Evolutionary conservation across 2,113 vertebrate species (phyloP), one percentile per base, ranked within the genome.

Genomic region (Aspidoscelis tigris): DNA sequence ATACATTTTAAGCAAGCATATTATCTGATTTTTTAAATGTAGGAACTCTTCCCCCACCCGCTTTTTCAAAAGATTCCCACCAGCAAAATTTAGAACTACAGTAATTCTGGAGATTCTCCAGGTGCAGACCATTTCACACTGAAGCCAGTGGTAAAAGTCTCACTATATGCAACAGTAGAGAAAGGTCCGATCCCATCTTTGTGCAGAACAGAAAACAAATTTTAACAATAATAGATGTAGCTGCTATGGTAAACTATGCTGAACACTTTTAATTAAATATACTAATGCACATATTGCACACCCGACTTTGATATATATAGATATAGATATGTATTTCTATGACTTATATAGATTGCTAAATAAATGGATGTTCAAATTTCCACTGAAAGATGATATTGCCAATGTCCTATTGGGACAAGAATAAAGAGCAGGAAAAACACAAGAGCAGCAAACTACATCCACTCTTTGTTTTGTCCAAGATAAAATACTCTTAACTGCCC

Each of bases 271-370:
- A 92, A 89, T 88, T 94, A 91, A 91, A 89, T 70, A 92, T 91
- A 93, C 94, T 94, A 93, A 90, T 94, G 86, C 90, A 94, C 86
- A 95, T 96, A 96, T 96, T 96, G 96, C 96, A 96, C 95, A 95
- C 93, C 94, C 94, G 94, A 95, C 94, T 93, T 87, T 91, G 90
- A 94, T 74, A 82, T 81, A 20, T 82, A 73, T 69, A 55, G 12
- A 44, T 58, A 2, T 9, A 76, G 24, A 76, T 39, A 20, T 75
- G 24, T 50, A 47, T 53, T 9, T 47, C 89, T 92, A 66, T 8
- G 39, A 78, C 22, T 73, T 58, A 74, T 93, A 90, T 89, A 94
- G 73, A 87, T 82, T 91, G 89, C 91, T 92, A 93, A 91, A 95
- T 90, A 84, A 88, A 90, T 90, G 82, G 89, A 89, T 87, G 90